Conservation (phyloP, 2,888 invertebrate species). For the Eupithecia pulchellata region DNA sequence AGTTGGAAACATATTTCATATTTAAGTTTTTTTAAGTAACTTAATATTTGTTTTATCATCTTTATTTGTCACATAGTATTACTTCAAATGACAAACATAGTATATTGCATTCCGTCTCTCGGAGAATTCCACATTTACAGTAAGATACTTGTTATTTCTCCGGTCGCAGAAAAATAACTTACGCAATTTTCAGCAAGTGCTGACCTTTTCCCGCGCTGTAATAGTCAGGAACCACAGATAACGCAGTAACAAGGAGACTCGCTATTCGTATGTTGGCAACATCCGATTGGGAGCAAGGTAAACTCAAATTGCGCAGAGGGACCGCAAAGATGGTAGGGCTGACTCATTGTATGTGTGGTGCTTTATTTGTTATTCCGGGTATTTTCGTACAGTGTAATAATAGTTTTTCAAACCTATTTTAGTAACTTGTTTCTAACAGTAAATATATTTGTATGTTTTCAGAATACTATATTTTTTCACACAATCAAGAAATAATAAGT, state of each 20-base stretch:
- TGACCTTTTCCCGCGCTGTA: constrained; percentile 23
- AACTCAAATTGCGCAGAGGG: constrained; percentile 47
- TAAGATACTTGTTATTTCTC: neutral
- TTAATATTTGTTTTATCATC: too few species aligned
- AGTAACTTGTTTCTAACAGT: too few species aligned
- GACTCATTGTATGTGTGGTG: constrained; percentile 2
- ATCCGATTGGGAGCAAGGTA: constrained; percentile 44
- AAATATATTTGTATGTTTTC: too few species aligned
- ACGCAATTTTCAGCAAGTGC: neutral
- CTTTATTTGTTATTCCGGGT: neutral
- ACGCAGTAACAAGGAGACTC: constrained; percentile 27
- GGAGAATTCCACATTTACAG: too few species aligned
- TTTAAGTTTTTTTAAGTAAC: too few species aligned
- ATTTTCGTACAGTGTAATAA: neutral
- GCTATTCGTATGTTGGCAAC: constrained; percentile 33
- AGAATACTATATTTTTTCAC: too few species aligned
- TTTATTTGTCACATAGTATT: neutral
- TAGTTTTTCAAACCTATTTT: too few species aligned
- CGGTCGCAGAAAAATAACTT: neutral
- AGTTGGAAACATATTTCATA: neutral
- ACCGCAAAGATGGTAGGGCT: constrained; percentile 38
- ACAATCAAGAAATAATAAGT: too few species aligned
- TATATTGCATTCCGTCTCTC: constrained; percentile 7
- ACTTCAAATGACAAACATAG: neutral
- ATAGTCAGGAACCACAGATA: constrained; percentile 28